Base-by-base conservation (phyloP, 92 coral and sea anemone genomes). In the Palythoa heliodiscus region DNA sequence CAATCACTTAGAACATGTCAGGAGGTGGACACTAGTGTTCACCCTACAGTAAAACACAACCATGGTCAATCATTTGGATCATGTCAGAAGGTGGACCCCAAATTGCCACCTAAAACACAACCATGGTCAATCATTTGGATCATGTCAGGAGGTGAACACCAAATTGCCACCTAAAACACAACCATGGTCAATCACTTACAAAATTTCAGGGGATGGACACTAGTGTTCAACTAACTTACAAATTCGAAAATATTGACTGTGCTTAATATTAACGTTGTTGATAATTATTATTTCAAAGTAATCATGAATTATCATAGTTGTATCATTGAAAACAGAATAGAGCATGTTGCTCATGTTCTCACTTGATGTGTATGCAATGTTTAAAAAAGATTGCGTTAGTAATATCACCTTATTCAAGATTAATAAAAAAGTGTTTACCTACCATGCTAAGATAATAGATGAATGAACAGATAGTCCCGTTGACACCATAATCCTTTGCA, bases 381-480 rank as follows among this genome's bases (percentile, higher is more conserved):
- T 67, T 5, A 67, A 20, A 22, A 9, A 19, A 5, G 9, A 77
- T 29, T 20, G 7, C 11, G 6, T 2, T 52, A 58, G 48, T 1
- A 19, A 20, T 13, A 57, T 9, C 11, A n/a, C 14, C 13, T 17
- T 22, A 24, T 47, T 35, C 0, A 2, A 14, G 8, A 4, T 24
- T 20, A 87, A 79, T 17, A 8, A 19, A 54, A n/a, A 15, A 19
- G 22, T 13, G 25, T 40, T 0, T 20, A 82, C 71, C 50, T 90
- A 92, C 98, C 95, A 89, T 93, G 83, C 99, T 96, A 57, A 96
- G 93, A 83, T 96, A 96, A 11, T 78, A 66, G 75, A 96, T 88
- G 48, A 96, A 96, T 17, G 99, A 96, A 83, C 99, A 96, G 38
- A 96, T 87, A 5, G 95, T 82, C 8, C 99, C 99, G 88, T 96